A percentile compares a stretch with the other conserved stretches of the same genome.
phyloP scores from a whole-genome alignment of 2,888 invertebrate species.

The Sinelater perroti region DNA sequence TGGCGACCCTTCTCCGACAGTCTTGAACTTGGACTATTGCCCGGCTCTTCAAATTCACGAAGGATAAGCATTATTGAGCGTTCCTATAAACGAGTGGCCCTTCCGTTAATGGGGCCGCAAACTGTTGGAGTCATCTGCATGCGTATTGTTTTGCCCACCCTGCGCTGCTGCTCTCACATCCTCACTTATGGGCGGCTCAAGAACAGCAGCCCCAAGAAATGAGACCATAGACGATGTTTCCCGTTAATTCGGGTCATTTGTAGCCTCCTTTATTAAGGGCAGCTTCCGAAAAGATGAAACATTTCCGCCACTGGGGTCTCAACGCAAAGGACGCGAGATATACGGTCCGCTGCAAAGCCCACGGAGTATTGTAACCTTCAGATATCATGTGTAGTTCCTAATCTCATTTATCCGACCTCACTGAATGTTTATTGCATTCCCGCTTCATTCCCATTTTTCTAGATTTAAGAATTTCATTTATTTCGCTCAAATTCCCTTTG shows the following conservation, averaged over 20 bases:
- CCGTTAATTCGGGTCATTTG: too few species aligned
- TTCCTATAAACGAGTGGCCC: neutral
- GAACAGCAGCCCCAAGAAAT: too few species aligned
- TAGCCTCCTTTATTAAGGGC: too few species aligned
- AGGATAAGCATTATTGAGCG: conserved; percentile 2
- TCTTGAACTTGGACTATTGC: conserved; percentile 1
- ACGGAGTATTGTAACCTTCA: neutral
- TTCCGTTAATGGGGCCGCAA: neutral
- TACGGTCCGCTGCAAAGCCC: too few species aligned
- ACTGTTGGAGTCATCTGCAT: too few species aligned
- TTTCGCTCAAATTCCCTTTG: conserved; percentile 10
- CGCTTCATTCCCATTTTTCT: neutral
- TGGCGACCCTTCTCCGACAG: neutral
- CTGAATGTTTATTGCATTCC: conserved; percentile 12
- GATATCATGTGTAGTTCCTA: neutral
- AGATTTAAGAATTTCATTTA: conserved; percentile 11
- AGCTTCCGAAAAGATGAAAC: too few species aligned
- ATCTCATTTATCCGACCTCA: neutral
- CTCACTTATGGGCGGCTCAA: too few species aligned
- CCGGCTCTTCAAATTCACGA: neutral
- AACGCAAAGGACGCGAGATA: too few species aligned
- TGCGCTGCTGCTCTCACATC: too few species aligned
- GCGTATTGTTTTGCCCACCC: too few species aligned
- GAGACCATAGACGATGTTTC: too few species aligned
- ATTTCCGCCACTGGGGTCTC: too few species aligned